A percentile compares a stretch with the other conserved stretches of the same genome.
Evolutionary conservation across 1,140 invertebrate species (phyloP).

Genomic region (Aradophagus sp.): DNA sequence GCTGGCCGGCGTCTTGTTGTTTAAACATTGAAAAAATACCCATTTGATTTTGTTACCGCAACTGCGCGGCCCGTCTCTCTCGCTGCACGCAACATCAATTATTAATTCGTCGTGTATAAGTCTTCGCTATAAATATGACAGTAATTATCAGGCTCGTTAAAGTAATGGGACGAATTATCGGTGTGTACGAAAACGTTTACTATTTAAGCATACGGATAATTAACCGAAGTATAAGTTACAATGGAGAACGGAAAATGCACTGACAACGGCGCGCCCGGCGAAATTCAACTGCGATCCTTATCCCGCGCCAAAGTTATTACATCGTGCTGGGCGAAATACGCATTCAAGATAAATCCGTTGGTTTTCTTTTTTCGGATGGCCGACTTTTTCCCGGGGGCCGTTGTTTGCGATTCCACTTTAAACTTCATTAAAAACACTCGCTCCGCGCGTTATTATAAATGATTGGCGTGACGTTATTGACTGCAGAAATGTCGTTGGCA

Average conservation of each 20-base stretch:
- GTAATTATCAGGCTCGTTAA: too few relatives aligned
- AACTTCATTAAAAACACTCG: too few relatives aligned
- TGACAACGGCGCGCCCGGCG: not conserved
- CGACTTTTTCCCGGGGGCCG: too few relatives aligned
- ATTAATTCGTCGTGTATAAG: constrained; percentile 48
- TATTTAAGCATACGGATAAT: constrained; percentile 35
- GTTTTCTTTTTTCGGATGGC: too few relatives aligned
- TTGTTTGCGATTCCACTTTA: too few relatives aligned
- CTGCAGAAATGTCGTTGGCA: too few relatives aligned
- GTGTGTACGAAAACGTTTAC: constrained; percentile 36
- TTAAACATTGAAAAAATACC: constrained; percentile 49
- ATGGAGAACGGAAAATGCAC: constrained; percentile 18
- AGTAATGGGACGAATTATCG: constrained; percentile 39
- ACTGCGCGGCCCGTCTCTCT: constrained; percentile 21
- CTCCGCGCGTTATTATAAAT: too few relatives aligned
- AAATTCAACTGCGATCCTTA: constrained; percentile 4
- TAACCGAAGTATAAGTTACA: constrained; percentile 26
- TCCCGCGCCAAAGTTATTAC: constrained; percentile 12
- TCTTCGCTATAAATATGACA: constrained; percentile 53
- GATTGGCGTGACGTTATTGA: too few relatives aligned
- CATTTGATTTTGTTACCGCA: constrained; percentile 8
- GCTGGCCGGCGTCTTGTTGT: constrained; percentile 57
- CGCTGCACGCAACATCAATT: constrained; percentile 48
- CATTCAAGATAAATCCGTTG: too few relatives aligned
- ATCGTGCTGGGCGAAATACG: not conserved